Evolutionary conservation across 1,140 invertebrate species (phyloP).

Genomic region (Neuroterus valhalla): DNA sequence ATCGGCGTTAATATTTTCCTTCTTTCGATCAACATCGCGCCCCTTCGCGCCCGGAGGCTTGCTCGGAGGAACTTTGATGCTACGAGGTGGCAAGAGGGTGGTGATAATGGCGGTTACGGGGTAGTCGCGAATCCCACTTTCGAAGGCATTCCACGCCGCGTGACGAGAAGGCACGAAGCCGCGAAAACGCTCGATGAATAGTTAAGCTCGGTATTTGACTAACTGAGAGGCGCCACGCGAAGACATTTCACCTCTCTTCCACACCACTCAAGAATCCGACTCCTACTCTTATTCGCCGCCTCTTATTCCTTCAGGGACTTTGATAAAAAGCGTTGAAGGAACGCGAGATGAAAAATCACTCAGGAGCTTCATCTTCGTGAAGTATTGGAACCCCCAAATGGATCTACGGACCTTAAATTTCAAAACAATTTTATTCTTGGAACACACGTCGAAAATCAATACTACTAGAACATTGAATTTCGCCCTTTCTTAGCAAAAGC

Average conservation of each 20-base stretch:
- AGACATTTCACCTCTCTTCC: conserved; percentile 33
- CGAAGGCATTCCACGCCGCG: conserved; percentile 54
- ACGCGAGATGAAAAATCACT: conserved; percentile 27
- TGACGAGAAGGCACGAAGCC: conserved; percentile 59
- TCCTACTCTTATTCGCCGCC: conserved; percentile 3
- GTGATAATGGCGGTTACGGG: conserved; percentile 61
- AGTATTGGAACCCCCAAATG: not conserved
- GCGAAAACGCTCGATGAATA: conserved; percentile 64
- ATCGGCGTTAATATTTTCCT: conserved; percentile 43
- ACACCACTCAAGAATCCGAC: conserved; percentile 19
- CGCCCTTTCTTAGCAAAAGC: no score
- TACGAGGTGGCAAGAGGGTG: conserved; percentile 35
- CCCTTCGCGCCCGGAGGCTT: conserved; percentile 25
- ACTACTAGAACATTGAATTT: no score
- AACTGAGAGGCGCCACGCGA: conserved; percentile 42
- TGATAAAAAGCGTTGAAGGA: conserved; percentile 26
- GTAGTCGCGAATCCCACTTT: conserved; percentile 53
- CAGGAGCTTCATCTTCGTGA: conserved; percentile 12
- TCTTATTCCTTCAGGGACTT: not conserved
- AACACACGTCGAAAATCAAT: not conserved
- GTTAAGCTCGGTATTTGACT: conserved; percentile 56
- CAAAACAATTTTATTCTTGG: not conserved
- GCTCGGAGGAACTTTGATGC: conserved; percentile 23
- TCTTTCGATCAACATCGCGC: conserved; percentile 24
- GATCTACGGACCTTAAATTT: not conserved